A percentile compares a stretch with the other conserved stretches of the same genome.
Evolutionary conservation across 2,113 vertebrate species (phyloP).

Genomic region (Guaruba guarouba): DNA sequence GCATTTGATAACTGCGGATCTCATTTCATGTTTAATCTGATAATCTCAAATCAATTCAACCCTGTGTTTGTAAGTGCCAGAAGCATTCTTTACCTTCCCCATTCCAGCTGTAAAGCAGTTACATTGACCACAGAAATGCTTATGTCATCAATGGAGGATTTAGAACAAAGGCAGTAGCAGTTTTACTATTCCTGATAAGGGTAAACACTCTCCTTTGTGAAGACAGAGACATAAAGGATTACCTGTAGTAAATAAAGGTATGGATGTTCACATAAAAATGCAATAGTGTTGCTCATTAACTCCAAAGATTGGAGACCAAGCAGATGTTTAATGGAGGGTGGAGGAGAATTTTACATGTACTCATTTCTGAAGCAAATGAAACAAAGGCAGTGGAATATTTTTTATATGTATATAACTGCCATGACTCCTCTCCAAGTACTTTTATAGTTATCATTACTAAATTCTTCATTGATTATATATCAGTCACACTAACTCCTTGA

Average conservation of each 20-base stretch:
- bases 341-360: neutral
- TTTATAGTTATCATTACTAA: neutral
- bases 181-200: neutral
- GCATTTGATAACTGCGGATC: neutral
- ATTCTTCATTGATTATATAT: neutral
- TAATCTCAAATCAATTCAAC: neutral
- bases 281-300: constrained; percentile 28
- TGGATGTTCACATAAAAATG: constrained; percentile 22
- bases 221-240: neutral
- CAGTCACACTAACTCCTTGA: neutral
- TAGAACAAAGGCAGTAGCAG: neutral
- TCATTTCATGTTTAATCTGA: neutral
- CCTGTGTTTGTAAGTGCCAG: neutral
- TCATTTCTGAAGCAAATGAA: constrained; percentile 28
- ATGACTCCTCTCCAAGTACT: neutral
- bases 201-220: neutral
- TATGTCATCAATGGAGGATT: neutral
- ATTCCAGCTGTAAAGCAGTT: neutral
- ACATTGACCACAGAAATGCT: neutral
- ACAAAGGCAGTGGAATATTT: neutral
- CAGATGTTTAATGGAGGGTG: constrained; percentile 2
- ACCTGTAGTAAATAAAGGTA: constrained; percentile 19
- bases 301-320: constrained; percentile 5
- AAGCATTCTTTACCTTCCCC: neutral
- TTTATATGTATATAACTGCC: neutral